A percentile compares a stretch with the other conserved stretches of the same genome.
Evolutionary conservation across 1,140 invertebrate genomes (phyloP).

Genomic region (Tribolium madens): DNA sequence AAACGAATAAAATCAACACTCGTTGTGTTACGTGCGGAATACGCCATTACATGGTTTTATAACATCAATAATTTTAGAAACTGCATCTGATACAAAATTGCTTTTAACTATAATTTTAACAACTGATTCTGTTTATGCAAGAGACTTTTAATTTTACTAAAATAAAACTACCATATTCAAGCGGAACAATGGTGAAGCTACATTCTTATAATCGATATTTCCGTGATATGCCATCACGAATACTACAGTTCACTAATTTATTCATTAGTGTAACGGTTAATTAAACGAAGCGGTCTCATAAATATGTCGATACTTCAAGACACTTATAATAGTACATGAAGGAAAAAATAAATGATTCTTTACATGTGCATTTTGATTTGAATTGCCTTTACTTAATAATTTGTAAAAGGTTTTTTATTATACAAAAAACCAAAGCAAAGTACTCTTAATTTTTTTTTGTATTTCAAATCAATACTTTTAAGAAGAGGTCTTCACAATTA

Average conservation of each 20-base stretch:
- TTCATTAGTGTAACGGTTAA: not conserved
- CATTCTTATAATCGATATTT: not conserved
- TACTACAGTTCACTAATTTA: not conserved
- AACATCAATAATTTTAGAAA: constrained; percentile 18
- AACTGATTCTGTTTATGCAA: not conserved
- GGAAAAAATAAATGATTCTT: too few relatives aligned
- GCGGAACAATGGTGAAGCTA: too few relatives aligned
- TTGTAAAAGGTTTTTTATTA: too few relatives aligned
- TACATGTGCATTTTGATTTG: too few relatives aligned
- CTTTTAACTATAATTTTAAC: not conserved
- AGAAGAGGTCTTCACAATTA: too few relatives aligned
- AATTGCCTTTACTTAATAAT: too few relatives aligned
- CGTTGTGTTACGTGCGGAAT: constrained; percentile 20
- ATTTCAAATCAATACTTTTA: too few relatives aligned
- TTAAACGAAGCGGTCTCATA: not conserved
- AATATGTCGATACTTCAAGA: not conserved
- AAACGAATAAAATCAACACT: constrained; percentile 40
- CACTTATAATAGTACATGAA: too few relatives aligned
- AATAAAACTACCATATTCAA: not conserved
- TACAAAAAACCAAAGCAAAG: too few relatives aligned
- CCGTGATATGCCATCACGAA: not conserved
- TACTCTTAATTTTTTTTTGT: too few relatives aligned
- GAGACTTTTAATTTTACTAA: not conserved
- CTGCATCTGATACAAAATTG: not conserved
- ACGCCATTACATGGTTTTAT: constrained; percentile 31